phyloP scores from a whole-genome alignment of 2,113 vertebrate species.

The Pelecanoides urinatrix region DNA sequence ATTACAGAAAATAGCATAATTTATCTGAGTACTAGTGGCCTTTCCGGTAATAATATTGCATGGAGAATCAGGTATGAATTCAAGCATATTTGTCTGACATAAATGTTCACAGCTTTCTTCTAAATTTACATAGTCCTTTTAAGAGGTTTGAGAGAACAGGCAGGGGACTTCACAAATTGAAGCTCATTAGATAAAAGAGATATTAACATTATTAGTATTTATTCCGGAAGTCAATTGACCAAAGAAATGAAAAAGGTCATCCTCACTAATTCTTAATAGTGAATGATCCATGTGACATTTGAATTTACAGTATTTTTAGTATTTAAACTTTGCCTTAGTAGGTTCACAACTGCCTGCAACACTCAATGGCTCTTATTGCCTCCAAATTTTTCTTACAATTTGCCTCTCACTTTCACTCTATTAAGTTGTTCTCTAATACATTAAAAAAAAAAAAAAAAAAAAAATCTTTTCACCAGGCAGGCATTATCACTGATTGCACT shows the following conservation, averaged over 20 bases:
- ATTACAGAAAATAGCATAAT: background rate
- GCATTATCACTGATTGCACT: background rate
- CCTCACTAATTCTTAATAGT: background rate
- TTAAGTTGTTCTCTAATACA: background rate
- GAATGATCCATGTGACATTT: background rate
- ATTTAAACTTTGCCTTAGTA: background rate
- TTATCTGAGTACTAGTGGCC: background rate
- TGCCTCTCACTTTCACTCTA: background rate
- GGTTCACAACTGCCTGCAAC: background rate
- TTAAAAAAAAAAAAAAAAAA: background rate
- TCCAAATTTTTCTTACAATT: background rate
- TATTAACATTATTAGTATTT: background rate
- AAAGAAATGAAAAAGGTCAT: background rate
- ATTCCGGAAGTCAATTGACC: background rate
- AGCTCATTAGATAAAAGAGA: background rate
- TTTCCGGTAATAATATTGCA: background rate
- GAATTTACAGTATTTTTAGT: background rate
- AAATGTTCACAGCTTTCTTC: background rate
- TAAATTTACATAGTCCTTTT: background rate
- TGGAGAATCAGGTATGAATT: background rate
- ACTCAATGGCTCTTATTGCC: background rate
- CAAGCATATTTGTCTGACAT: background rate
- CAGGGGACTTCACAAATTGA: background rate
- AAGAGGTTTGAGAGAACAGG: background rate
- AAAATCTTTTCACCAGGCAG: background rate